phyloP scores from a whole-genome alignment of 2,888 invertebrate species.

The Cephalotes varians region DNA sequence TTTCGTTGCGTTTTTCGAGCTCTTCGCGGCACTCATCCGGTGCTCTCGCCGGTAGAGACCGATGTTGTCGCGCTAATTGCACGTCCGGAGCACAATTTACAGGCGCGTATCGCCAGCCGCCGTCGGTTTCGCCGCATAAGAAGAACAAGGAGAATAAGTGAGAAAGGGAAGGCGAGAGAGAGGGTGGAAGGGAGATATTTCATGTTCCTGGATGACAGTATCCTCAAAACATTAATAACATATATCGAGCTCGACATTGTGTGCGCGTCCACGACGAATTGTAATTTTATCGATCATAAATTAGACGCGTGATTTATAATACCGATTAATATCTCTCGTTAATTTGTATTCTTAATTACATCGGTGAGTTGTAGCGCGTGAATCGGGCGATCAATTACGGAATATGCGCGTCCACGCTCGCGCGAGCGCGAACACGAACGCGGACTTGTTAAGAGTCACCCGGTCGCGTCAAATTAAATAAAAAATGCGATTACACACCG shows the following conservation, averaged over 20 bases:
- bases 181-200: slow-evolving; percentile 27
- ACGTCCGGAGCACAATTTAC: slow-evolving; percentile 76
- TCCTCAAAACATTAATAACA: slow-evolving; percentile 38
- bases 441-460: not conserved
- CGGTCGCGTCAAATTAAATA: slow-evolving; percentile 35
- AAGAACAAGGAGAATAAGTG: not conserved
- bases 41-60: slow-evolving; percentile 8
- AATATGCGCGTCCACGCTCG: slow-evolving; percentile 10
- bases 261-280: slow-evolving; percentile 19
- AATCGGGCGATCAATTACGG: slow-evolving; percentile 25
- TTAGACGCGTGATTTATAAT: slow-evolving; percentile 30
- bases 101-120: slow-evolving; percentile 74
- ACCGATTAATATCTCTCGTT: slow-evolving; percentile 40
- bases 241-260: slow-evolving; percentile 20
- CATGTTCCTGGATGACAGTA: slow-evolving; percentile 18
- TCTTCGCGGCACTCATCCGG: slow-evolving; percentile 33
- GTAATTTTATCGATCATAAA: slow-evolving; percentile 41
- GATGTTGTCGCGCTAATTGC: slow-evolving; percentile 74
- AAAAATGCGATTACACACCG: slow-evolving; percentile 36
- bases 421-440: not conserved
- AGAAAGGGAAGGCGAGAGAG: slow-evolving; percentile 37
- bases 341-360: slow-evolving; percentile 49
- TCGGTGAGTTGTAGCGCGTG: not conserved
- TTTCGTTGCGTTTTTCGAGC: slow-evolving; percentile 55
- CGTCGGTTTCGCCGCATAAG: slow-evolving; percentile 43